Percentiles rank a stretch among this genome's conserved stretches.
Evolutionary conservation across 2,888 invertebrate species (phyloP).

Genomic region (Linyphia triangularis): DNA sequence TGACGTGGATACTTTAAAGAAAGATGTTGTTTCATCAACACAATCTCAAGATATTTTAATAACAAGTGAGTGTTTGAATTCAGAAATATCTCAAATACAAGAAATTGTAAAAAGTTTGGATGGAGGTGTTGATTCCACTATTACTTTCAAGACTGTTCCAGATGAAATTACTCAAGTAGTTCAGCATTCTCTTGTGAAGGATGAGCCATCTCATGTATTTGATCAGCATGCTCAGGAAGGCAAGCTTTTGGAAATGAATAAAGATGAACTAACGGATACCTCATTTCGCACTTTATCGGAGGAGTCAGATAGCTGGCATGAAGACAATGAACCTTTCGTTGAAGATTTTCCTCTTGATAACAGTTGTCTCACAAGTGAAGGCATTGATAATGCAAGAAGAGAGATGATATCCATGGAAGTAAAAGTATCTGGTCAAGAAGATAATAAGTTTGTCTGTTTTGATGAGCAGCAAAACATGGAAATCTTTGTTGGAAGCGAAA

Average conservation of each 20-base stretch:
- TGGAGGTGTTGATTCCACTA: too few relatives aligned
- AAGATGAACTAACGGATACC: conserved; percentile 28
- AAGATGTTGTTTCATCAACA: not conserved
- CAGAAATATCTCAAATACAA: not conserved
- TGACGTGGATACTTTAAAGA: not conserved
- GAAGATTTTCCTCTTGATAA: not conserved
- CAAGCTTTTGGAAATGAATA: not conserved
- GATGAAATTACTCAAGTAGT: not conserved
- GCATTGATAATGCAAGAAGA: not conserved
- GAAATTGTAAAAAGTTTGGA: not conserved
- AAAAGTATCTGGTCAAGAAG: not conserved
- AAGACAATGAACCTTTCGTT: conserved; percentile 1
- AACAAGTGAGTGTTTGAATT: not conserved
- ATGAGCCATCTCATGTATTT: not conserved
- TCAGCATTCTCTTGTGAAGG: not conserved
- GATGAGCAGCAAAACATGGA: not conserved
- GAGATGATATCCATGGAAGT: too few relatives aligned
- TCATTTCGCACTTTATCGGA: not conserved
- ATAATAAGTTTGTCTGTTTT: not conserved
- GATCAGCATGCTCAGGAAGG: not conserved
- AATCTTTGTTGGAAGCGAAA: not conserved
- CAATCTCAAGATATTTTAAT: not conserved
- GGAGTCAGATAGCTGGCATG: conserved; percentile 1
- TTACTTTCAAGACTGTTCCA: not conserved
- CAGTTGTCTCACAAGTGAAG: not conserved